Evolutionary conservation across 2,888 invertebrate species (phyloP).

Genomic region (Apotomis betuletana): DNA sequence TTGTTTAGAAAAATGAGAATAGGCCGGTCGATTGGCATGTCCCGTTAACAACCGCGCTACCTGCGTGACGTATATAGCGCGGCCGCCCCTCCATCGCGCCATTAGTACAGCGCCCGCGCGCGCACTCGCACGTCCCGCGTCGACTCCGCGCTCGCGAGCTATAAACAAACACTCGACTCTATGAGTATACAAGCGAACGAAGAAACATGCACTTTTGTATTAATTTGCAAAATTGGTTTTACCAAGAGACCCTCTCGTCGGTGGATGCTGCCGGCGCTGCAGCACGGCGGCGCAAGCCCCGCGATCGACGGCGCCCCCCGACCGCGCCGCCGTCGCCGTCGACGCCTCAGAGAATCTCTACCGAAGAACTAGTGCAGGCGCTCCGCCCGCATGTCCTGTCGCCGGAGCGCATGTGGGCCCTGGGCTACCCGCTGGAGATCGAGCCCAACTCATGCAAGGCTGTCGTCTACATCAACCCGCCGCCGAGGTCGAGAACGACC

Average conservation of each 20-base stretch:
- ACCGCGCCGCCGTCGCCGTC: slow-evolving; percentile 72
- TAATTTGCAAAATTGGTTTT: slow-evolving; percentile 78
- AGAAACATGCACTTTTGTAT: slow-evolving; percentile 79
- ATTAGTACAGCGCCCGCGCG: slow-evolving; percentile 81
- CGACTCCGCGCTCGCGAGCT: slow-evolving; percentile 72
- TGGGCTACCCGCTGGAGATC: slow-evolving; percentile 89
- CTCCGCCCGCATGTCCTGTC: slow-evolving; percentile 86
- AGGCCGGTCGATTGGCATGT: slow-evolving; percentile 80
- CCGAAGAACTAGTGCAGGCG: slow-evolving; percentile 81
- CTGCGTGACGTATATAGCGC: slow-evolving; percentile 80
- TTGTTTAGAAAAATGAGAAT: slow-evolving; percentile 81
- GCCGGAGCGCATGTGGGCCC: slow-evolving; percentile 84
- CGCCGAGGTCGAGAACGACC: slow-evolving; percentile 76
- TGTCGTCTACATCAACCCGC: slow-evolving; percentile 84
- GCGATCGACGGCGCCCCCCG: slow-evolving; percentile 73
- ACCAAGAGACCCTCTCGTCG: slow-evolving; percentile 78
- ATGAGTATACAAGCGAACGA: slow-evolving; percentile 78
- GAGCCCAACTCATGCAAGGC: slow-evolving; percentile 84
- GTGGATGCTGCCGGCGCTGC: slow-evolving; percentile 73
- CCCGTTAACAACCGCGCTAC: slow-evolving; percentile 81
- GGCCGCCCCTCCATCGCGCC: slow-evolving; percentile 78
- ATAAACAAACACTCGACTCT: slow-evolving; percentile 66
- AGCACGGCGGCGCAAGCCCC: slow-evolving; percentile 72
- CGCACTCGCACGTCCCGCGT: slow-evolving; percentile 78
- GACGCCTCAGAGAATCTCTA: slow-evolving; percentile 80